These are phyloP conservation scores for Strigops habroptila DNA, from an alignment of 2,113 vertebrate species.

Conservation along the genomic window DNA sequence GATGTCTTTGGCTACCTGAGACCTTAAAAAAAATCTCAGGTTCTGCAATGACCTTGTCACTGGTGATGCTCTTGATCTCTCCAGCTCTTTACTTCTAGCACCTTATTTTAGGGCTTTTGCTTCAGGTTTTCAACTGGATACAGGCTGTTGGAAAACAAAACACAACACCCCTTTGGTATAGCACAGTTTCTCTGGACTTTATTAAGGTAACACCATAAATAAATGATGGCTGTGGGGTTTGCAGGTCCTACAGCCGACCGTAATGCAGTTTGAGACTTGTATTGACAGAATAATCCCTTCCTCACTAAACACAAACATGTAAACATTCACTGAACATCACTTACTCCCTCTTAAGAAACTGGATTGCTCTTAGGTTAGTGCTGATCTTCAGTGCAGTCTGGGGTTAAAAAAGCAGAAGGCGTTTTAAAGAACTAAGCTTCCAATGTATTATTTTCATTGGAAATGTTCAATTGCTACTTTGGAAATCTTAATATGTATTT, in stretches of 20 bases:
- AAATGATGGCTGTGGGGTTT: not conserved
- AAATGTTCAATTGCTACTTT: not conserved
- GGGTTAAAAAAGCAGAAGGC: not conserved
- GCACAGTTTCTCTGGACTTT: not conserved
- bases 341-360: fast-evolving
- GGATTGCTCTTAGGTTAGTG: not conserved
- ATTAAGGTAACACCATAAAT: not conserved
- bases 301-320: not conserved
- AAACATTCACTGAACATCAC: not conserved
- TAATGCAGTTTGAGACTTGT: not conserved
- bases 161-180: not conserved
- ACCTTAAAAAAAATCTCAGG: not conserved
- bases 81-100: not conserved
- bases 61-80: not conserved
- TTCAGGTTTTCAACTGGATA: not conserved
- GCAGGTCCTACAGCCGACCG: not conserved
- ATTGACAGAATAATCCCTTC: not conserved
- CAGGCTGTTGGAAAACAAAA: not conserved
- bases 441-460: not conserved
- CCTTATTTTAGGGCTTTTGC: not conserved
- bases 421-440: not conserved
- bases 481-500: conserved; percentile 9
- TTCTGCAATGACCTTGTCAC: not conserved
- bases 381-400: not conserved
- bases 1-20: not conserved